Base-by-base conservation (phyloP, 2,113 vertebrate species). In the Cyprinodon variegatus region DNA sequence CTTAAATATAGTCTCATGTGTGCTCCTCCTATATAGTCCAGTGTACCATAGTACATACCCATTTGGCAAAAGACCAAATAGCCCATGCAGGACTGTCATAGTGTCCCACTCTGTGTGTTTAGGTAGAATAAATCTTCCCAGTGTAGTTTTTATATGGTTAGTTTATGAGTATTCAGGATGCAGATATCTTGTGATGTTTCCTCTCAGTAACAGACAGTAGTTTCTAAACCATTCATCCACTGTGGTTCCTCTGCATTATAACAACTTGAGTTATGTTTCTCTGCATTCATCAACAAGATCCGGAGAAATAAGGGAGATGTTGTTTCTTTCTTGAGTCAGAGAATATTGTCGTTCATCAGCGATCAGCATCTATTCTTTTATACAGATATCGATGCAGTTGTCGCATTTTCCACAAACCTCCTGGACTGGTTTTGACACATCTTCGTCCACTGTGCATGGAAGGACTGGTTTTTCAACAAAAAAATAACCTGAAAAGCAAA, bases 381-480 rank as follows among this genome's bases (percentile, higher is more conserved):
- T n/a, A 87, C 80, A 93, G n/a, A 88, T 53, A 1, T 88, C 82
- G 11, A 90, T 63, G 57, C 38, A 61, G 41, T 82, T 82, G 3
- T 90, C 83, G 22, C 77, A 86, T 81, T 92, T 89, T 39, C 84
- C 82, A 40, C 87, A 89, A 61, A 87, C 73, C 71, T 94, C 94
- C 85, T 95, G 94, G 50, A 94, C 59, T 0, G 93, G 93, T 53
- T 86, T 89, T 11, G 89, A 81, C n/a, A 87, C 87, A 0, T 79
- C 77, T 2, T 90, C 87, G 0, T 87, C 88, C 17, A 84, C 78
- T 6, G 65, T 43, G 68, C 43, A 61, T 11, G 3, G 0, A 62
- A 7, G 2, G 61, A 36, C 64, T 40, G 20, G 1, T 64, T 88
- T 80, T 70, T 76, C 6, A 57, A 15, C 0, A 0, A 63, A 22